Base-by-base conservation (phyloP, 2,888 invertebrate genomes). In the Melanotus villosus region DNA sequence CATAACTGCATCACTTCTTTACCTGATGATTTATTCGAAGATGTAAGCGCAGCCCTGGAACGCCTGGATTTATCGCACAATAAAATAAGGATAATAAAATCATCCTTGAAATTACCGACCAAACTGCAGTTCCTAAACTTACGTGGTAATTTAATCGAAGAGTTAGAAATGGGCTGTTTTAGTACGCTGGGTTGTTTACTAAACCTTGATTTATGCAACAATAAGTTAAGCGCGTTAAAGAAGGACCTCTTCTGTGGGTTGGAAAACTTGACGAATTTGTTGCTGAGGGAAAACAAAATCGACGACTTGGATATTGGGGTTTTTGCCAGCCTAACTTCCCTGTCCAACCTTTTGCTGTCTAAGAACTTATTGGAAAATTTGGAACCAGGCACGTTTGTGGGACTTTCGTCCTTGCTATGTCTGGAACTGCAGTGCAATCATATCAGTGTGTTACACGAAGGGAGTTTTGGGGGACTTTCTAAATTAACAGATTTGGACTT, bases 11-110 rank as follows among this genome's bases (percentile, higher is more conserved):
- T 47, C 10, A 26, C 10, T 23, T 3, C 14, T 9, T 12, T 47
- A 23, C 26, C 47, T n/a, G 12, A 9, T 12, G 47, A 10, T 12
- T 6, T 12, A 47, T 47, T 47, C n/a, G 23, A 47, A 47, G 47
- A 47, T 12, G n/a, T n/a, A n/a, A 47, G 12, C 23, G 6, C 6
- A 1, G 21, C 23, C 2, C 23, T 47, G 10, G 47, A 47, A 47
- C n/a, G 10, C 23, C 23, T 47, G 18, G 47, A 47, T 47, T 47
- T 47, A 26, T 47, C 47, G 23, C 18, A 47, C 14, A 47, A 47
- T 12, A 47, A 47, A 12, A 7, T 47, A 12, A 23, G 19, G 12
- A 2, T 23, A 6, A 9, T 47, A 21, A 47, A 47, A 1, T 19
- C 6, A 2, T 4, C 4, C 5, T 23, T 47, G 7, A 26, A 47